These are phyloP conservation scores for Agriopis leucophaearia DNA, from an alignment of 2,888 invertebrate genomes.

Conservation along the genomic window DNA sequence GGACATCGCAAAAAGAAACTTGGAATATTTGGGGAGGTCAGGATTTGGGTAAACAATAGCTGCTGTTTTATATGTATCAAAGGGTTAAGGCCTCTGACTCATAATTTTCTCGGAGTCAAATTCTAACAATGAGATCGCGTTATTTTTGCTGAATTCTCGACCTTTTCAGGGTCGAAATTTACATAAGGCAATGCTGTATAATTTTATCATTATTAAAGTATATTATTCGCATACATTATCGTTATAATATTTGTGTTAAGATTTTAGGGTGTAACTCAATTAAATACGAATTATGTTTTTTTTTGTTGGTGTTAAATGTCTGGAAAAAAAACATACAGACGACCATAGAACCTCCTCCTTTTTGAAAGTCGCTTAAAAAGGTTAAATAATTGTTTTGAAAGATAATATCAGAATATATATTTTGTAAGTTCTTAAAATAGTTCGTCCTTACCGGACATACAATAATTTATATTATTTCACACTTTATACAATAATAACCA, in stretches of 20 bases:
- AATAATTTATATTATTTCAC: no score
- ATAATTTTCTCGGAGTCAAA: constrained; percentile 37
- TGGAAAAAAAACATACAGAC: no score
- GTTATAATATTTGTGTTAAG: not conserved
- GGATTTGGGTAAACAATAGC: constrained; percentile 56
- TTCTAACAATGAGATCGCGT: constrained; percentile 27
- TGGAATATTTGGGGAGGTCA: constrained; percentile 63
- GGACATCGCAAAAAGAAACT: constrained; percentile 57
- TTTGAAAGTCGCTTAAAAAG: no score
- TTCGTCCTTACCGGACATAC: no score
- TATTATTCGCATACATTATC: constrained; percentile 12
- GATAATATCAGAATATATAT: no score
- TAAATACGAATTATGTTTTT: not conserved
- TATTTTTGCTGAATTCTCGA: constrained; percentile 25
- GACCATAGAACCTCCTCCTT: no score
- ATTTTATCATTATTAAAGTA: constrained; percentile 21
- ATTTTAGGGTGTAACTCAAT: not conserved
- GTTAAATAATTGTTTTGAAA: no score
- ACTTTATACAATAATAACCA: no score
- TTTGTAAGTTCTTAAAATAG: no score
- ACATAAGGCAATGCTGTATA: constrained; percentile 26
- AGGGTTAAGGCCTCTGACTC: constrained; percentile 29
- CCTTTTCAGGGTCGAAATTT: constrained; percentile 28
- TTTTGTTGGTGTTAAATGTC: no score
- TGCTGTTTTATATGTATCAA: constrained; percentile 37